Percentiles rank a stretch among this genome's conserved stretches.
Conservation (phyloP, 1,140 invertebrate species). For the Pinna nobilis region DNA sequence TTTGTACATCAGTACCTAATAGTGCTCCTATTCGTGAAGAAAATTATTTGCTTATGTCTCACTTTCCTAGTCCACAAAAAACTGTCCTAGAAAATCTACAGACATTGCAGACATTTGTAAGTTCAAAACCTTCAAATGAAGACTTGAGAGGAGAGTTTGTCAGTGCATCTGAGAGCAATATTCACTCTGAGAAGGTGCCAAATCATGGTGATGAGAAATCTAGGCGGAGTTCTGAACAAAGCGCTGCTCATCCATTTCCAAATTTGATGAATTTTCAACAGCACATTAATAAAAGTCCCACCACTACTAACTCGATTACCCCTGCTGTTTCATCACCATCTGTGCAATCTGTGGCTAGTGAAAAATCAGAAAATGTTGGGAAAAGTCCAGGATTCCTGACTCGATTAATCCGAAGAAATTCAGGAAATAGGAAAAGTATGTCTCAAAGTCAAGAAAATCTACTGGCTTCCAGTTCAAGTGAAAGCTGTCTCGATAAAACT, state of each 20-base stretch:
- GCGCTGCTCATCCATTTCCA: conserved; percentile 55
- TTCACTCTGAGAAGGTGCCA: neutral
- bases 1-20: conserved; percentile 23
- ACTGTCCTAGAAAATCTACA: conserved; percentile 50
- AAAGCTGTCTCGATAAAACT: conserved; percentile 41
- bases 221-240: conserved; percentile 12
- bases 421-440: conserved; percentile 60
- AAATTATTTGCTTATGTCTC: conserved; percentile 54
- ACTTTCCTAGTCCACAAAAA: conserved; percentile 31
- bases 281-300: conserved; percentile 14
- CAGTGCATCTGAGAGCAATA: too few species aligned
- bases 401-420: conserved; percentile 65
- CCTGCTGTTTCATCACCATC: neutral
- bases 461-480: conserved; percentile 46
- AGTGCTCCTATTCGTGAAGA: conserved; percentile 46
- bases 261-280: conserved; percentile 56
- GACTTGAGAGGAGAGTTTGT: too few species aligned
- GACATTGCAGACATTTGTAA: conserved; percentile 47
- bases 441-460: conserved; percentile 65
- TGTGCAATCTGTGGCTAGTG: neutral
- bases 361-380: conserved; percentile 23
- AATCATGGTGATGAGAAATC: neutral
- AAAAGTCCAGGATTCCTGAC: conserved; percentile 65
- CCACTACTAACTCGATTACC: too few species aligned
- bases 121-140: conserved; percentile 20